Conservation (phyloP, 2,888 invertebrate species). For the Heliothis peltigera region DNA sequence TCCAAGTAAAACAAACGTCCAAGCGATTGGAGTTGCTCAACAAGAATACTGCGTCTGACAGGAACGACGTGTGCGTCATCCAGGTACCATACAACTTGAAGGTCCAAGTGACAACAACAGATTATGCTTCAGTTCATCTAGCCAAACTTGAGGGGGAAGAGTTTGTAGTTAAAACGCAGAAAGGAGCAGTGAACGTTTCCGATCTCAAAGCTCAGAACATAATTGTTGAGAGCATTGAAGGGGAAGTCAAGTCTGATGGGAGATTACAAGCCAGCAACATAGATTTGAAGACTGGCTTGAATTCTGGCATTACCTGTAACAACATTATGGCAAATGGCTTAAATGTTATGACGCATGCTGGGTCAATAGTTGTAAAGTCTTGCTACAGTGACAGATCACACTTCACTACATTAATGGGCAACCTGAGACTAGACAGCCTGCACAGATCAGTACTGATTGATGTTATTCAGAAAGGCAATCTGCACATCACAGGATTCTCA, state of each 20-base stretch:
- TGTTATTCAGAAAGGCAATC: constrained; percentile 85
- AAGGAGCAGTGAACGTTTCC: constrained; percentile 77
- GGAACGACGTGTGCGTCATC: constrained; percentile 85
- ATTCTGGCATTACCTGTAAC: constrained; percentile 80
- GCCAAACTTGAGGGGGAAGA: constrained; percentile 84
- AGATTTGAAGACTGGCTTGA: constrained; percentile 83
- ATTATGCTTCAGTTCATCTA: constrained; percentile 83
- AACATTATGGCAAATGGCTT: constrained; percentile 85
- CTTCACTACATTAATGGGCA: constrained; percentile 85
- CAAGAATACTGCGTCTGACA: constrained; percentile 80
- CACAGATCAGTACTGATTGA: constrained; percentile 85
- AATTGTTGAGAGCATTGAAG: constrained; percentile 81
- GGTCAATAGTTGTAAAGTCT: constrained; percentile 83
- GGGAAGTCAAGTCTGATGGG: constrained; percentile 78
- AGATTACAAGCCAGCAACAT: constrained; percentile 81
- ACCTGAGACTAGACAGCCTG: constrained; percentile 79
- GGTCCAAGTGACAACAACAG: constrained; percentile 83
- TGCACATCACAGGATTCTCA: constrained; percentile 84
- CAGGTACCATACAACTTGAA: constrained; percentile 86
- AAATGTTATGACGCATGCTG: constrained; percentile 81
- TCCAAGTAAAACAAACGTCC: constrained; percentile 86
- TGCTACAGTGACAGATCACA: constrained; percentile 87
- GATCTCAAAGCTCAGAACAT: constrained; percentile 84
- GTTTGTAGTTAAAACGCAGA: constrained; percentile 84
- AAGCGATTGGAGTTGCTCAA: constrained; percentile 85